Evolutionary conservation across 2,797 vertebrate genomes (phyloP).

Genomic region (Octomys mimax): DNA sequence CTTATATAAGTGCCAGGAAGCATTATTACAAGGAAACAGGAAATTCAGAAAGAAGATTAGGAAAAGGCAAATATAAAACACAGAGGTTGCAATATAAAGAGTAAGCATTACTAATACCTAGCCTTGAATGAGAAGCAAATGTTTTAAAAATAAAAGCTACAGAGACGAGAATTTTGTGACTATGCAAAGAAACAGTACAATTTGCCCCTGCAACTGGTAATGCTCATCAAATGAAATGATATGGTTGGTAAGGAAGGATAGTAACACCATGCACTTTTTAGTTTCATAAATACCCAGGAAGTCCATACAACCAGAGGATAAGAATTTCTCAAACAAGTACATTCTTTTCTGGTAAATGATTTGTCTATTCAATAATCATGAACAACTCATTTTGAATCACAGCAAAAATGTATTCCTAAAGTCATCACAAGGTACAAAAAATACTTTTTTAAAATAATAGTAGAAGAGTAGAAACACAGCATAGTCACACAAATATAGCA

Average conservation of each 20-base stretch:
- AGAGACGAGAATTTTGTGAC: constrained; percentile 11
- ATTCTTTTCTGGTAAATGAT: background rate
- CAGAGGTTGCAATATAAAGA: background rate
- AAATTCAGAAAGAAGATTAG: constrained; percentile 24
- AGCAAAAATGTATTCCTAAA: background rate
- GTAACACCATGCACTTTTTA: background rate
- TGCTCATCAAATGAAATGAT: constrained; percentile 26
- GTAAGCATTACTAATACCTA: constrained; percentile 1
- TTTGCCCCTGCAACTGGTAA: background rate
- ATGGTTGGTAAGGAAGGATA: background rate
- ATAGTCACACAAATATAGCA: background rate
- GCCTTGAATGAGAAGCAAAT: constrained; percentile 25
- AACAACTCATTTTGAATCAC: background rate
- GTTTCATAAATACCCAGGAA: background rate
- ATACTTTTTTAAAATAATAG: background rate
- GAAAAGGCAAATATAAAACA: background rate
- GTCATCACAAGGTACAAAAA: background rate
- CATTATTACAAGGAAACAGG: background rate
- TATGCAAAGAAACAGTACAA: background rate
- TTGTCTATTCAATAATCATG: background rate
- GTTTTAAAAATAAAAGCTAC: background rate
- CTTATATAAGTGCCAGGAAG: background rate
- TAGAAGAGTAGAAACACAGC: constrained; percentile 3
- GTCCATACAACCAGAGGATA: background rate
- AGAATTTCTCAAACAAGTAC: background rate